phyloP scores from a whole-genome alignment of 2,113 vertebrate species.

The Ascaphus truei region DNA sequence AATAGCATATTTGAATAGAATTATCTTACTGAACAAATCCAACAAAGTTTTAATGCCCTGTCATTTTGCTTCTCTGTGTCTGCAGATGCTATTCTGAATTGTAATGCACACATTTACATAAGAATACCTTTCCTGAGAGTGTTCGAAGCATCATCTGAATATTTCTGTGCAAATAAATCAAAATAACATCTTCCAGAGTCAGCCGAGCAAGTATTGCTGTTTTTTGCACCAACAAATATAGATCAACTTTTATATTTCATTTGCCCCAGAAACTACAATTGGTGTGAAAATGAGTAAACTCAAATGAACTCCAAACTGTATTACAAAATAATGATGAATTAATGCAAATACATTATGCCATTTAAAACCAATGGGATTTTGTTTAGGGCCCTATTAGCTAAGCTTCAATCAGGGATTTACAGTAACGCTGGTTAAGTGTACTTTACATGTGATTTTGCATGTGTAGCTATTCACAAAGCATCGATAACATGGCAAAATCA shows the following conservation, averaged over 20 bases:
- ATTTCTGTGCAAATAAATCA: slow-evolving; percentile 46
- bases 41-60: slow-evolving; percentile 44
- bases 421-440: no score
- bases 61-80: slow-evolving; percentile 48
- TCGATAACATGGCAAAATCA: no score
- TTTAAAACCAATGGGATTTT: no score
- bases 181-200: neutral
- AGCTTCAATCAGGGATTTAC: no score
- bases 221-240: neutral
- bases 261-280: neutral
- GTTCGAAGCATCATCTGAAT: slow-evolving; percentile 44
- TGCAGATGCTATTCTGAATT: slow-evolving; percentile 54
- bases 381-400: no score
- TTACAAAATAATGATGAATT: neutral
- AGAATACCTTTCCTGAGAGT: slow-evolving; percentile 50
- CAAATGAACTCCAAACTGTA: no score
- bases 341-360: neutral
- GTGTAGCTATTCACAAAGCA: no score
- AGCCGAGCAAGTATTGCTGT: neutral
- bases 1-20: slow-evolving; percentile 38
- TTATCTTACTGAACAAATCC: slow-evolving; percentile 46
- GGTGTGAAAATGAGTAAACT: no score
- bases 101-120: slow-evolving; percentile 60
- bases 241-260: neutral
- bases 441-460: no score